phyloP scores from a whole-genome alignment of 2,888 invertebrate species.

The Rhagonycha lutea region DNA sequence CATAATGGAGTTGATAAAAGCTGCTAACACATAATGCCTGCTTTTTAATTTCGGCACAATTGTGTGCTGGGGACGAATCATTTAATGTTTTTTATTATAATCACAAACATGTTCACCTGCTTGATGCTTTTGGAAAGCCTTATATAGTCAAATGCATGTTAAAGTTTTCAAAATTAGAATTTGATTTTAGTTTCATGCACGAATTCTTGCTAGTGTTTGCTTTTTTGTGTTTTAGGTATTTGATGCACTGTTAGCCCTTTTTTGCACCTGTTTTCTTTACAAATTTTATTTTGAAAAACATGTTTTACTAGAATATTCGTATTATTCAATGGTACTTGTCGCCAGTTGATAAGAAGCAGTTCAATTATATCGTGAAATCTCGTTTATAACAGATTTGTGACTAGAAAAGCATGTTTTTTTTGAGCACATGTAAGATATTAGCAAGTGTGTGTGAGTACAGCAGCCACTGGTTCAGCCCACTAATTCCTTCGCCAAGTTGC shows the following conservation, averaged over 20 bases:
- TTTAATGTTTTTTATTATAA: neutral
- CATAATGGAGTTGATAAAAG: slow-evolving; percentile 31
- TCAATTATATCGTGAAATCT: neutral
- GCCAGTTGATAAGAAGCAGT: neutral
- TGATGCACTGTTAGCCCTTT: neutral
- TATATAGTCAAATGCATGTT: neutral
- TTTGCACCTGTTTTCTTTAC: neutral
- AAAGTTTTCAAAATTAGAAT: neutral
- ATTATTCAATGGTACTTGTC: neutral
- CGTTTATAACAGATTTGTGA: neutral
- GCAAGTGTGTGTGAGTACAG: slow-evolving; percentile 25
- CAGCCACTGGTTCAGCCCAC: slow-evolving; percentile 8
- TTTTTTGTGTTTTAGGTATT: neutral
- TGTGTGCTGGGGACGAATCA: neutral
- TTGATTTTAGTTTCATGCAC: neutral
- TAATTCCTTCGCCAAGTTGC: slow-evolving; percentile 7
- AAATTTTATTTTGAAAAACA: neutral
- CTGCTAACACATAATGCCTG: slow-evolving; percentile 17
- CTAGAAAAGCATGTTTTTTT: neutral
- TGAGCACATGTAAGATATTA: slow-evolving; percentile 16
- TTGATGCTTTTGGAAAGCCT: neutral
- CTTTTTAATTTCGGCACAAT: slow-evolving; percentile 3
- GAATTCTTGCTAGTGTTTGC: neutral
- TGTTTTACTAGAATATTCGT: neutral
- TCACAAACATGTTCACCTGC: neutral